phyloP scores from a whole-genome alignment of 1,140 invertebrate genomes.

The Pteromalus puparum region DNA sequence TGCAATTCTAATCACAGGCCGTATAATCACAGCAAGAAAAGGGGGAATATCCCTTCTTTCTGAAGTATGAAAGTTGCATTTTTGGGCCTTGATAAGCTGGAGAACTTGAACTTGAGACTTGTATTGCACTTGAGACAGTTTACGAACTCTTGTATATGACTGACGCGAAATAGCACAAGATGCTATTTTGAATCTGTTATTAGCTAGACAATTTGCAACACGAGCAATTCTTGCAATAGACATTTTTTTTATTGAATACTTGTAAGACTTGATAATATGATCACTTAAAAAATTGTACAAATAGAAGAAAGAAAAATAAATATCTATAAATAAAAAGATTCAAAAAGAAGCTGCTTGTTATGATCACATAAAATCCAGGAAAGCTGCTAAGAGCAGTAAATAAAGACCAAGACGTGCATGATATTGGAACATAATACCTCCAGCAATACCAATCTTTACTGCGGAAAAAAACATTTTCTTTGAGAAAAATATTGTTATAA shows the following conservation, averaged over 20 bases:
- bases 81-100: slow-evolving; percentile 49
- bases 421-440: slow-evolving; percentile 59
- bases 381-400: slow-evolving; percentile 59
- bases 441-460: slow-evolving; percentile 57
- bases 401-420: slow-evolving; percentile 57
- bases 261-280: not conserved
- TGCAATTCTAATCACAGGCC: slow-evolving; percentile 64
- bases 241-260: slow-evolving; percentile 13
- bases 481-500: slow-evolving; percentile 61
- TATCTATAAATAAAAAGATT: slow-evolving; percentile 30
- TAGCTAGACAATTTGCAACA: slow-evolving; percentile 14
- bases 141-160: slow-evolving; percentile 3
- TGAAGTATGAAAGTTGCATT: slow-evolving; percentile 65
- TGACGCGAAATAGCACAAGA: slow-evolving; percentile 1
- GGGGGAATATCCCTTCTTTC: slow-evolving; percentile 60
- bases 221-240: slow-evolving; percentile 25
- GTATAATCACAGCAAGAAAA: slow-evolving; percentile 61
- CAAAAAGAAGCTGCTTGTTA: slow-evolving; percentile 22
- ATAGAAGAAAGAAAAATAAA: slow-evolving; percentile 15
- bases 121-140: not conserved
- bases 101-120: slow-evolving; percentile 43
- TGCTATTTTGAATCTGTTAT: slow-evolving; percentile 9
- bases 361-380: slow-evolving; percentile 56
- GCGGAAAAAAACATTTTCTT: slow-evolving; percentile 61
- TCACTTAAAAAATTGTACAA: not conserved